A percentile compares a stretch with the other conserved stretches of the same genome.
Evolutionary conservation across 2,113 vertebrate genomes (phyloP).

Genomic region (Engystomops pustulosus): DNA sequence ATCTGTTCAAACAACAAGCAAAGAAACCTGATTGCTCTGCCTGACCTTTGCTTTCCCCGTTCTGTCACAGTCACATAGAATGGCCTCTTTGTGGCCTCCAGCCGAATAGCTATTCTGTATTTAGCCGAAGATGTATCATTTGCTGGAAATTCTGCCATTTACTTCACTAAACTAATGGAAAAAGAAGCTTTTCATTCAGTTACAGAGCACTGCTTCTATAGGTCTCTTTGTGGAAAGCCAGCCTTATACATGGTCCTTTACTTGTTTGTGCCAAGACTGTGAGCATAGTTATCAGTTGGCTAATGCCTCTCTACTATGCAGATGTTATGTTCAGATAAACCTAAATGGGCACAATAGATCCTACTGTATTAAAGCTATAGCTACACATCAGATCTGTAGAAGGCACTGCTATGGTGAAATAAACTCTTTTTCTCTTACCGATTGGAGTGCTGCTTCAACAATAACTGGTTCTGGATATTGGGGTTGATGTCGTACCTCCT

Average conservation of each 20-base stretch:
- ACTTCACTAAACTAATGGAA: constrained; percentile 23
- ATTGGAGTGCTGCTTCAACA: no score
- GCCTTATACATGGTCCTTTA: background rate
- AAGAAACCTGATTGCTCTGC: background rate
- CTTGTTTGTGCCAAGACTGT: no score
- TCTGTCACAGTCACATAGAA: constrained; percentile 19
- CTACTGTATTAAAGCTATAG: background rate
- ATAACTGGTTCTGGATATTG: no score
- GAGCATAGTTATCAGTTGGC: background rate
- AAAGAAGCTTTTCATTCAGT: constrained; percentile 37
- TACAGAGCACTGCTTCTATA: background rate
- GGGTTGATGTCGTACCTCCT: no score
- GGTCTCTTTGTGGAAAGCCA: background rate
- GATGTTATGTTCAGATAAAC: background rate
- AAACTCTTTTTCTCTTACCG: no score
- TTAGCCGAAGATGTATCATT: constrained; percentile 32
- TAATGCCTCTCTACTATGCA: background rate
- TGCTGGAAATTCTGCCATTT: constrained; percentile 35
- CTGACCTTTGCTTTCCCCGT: constrained; percentile 45
- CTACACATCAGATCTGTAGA: background rate
- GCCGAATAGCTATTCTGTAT: constrained; percentile 19
- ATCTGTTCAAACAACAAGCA: constrained; percentile 51
- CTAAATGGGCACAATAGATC: background rate
- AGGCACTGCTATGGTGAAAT: no score
- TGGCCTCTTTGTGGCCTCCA: constrained; percentile 39